Evolutionary conservation across 2,113 vertebrate species (phyloP).

Genomic region (Leucopsar rothschildi): DNA sequence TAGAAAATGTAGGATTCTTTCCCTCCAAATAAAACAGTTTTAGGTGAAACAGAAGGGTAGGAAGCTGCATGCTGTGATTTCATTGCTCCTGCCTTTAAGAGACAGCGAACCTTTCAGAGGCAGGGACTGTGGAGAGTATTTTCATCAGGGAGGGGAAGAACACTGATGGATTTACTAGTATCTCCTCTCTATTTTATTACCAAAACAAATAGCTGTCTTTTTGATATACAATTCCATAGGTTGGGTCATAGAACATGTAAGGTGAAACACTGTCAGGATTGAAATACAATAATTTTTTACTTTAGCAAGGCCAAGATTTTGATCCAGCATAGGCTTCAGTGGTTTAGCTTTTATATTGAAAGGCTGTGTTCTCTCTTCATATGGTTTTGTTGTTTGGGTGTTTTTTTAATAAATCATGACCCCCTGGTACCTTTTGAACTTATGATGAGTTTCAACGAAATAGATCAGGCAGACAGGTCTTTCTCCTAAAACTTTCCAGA

Average conservation of each 20-base stretch:
- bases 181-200: conserved; percentile 41
- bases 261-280: background rate
- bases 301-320: background rate
- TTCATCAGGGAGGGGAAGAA: background rate
- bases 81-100: background rate
- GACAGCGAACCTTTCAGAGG: background rate
- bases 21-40: background rate
- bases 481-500: background rate
- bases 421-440: background rate
- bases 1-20: background rate
- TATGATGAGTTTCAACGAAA: background rate
- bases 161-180: conserved; percentile 20
- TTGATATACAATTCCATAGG: conserved; percentile 15
- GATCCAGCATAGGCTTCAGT: background rate
- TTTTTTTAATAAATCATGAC: background rate
- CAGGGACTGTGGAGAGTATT: background rate
- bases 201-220: conserved; percentile 48
- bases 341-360: background rate
- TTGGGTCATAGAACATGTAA: background rate
- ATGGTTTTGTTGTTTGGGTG: background rate
- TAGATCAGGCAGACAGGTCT: background rate
- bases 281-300: conserved; percentile 10
- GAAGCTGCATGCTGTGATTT: background rate
- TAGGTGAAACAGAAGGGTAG: background rate
- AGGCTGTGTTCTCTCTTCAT: background rate